Base-by-base conservation (phyloP, 2,888 invertebrate genomes). In the Euproctis similis region DNA sequence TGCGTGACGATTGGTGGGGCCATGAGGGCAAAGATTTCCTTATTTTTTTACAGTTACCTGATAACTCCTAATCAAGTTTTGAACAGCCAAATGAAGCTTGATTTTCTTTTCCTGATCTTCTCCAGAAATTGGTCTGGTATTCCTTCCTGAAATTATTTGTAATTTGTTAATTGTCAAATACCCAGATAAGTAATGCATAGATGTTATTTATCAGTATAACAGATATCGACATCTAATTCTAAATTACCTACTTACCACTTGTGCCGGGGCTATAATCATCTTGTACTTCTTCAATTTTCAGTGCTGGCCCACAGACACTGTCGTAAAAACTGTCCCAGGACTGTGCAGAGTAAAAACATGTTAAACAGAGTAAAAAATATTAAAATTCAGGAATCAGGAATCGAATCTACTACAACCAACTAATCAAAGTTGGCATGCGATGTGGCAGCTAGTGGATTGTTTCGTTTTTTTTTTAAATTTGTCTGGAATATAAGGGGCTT, bases 21-120 rank as follows among this genome's bases (percentile, higher is more conserved):
- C n/a, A n/a, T n/a, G n/a, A n/a, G n/a, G n/a, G n/a, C n/a, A n/a
- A n/a, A n/a, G n/a, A n/a, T n/a, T n/a, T n/a, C n/a, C n/a, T n/a
- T n/a, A n/a, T 14, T 4, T 14, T 14, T 14, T 14, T 4, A 14
- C 4, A 4, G 6, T 14, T 4, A 74, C 81, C 68, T 82, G 82
- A 55, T 91, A 92, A 29, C 90, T 89, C 46, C 92, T 74, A 39
- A 92, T 91, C 39, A 92, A 84, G 29, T 88, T 87, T 54, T 90
- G 89, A 3, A 92, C 90, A 24, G 90, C 89, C 39, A 92, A 62
- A 64, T 91, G 91, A 18, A 77, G 34, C 36, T 49, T 68, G 2
- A 81, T 59, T 18, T 46, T 67, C 28, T 59, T 25, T 23, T n/a
- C 3, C 12, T 12, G 8, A 3, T 7, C 12, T 6, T 23, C 23